phyloP scores from a whole-genome alignment of 2,888 invertebrate genomes.

The Julus scandinavius region DNA sequence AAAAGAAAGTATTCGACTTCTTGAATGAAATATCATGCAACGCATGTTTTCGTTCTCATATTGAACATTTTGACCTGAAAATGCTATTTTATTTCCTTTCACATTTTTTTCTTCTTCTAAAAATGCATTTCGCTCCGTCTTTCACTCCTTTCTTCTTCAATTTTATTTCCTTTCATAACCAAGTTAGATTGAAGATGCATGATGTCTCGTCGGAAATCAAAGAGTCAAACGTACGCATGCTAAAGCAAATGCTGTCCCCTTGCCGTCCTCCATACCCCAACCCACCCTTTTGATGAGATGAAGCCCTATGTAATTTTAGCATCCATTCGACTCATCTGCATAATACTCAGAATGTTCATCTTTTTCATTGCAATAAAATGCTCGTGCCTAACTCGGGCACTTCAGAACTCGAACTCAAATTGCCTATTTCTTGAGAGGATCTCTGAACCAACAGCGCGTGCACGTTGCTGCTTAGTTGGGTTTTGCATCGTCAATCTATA shows the following conservation, averaged over 20 bases:
- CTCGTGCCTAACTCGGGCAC: neutral
- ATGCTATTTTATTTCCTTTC: neutral
- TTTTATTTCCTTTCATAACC: constrained; percentile 1
- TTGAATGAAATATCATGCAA: too few relatives aligned
- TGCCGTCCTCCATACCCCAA: neutral
- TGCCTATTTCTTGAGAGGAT: neutral
- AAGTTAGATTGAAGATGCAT: neutral
- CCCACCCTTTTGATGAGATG: neutral
- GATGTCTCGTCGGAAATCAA: neutral
- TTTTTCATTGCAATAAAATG: constrained; percentile 1
- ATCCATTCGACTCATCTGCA: neutral
- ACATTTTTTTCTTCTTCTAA: neutral
- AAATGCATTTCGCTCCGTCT: neutral
- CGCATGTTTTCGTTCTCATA: too few relatives aligned
- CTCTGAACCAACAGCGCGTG: neutral
- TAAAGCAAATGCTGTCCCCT: neutral
- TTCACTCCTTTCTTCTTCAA: neutral
- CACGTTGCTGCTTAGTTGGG: neutral
- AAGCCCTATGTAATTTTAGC: neutral
- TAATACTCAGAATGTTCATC: neutral
- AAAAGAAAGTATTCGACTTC: too few relatives aligned
- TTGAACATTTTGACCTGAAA: neutral
- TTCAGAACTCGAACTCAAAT: neutral
- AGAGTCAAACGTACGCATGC: neutral
- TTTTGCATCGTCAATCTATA: neutral